A percentile compares a stretch with the other conserved stretches of the same genome.
Evolutionary conservation across 2,888 invertebrate genomes (phyloP).

Genomic region (Chrysolina oricalcia): DNA sequence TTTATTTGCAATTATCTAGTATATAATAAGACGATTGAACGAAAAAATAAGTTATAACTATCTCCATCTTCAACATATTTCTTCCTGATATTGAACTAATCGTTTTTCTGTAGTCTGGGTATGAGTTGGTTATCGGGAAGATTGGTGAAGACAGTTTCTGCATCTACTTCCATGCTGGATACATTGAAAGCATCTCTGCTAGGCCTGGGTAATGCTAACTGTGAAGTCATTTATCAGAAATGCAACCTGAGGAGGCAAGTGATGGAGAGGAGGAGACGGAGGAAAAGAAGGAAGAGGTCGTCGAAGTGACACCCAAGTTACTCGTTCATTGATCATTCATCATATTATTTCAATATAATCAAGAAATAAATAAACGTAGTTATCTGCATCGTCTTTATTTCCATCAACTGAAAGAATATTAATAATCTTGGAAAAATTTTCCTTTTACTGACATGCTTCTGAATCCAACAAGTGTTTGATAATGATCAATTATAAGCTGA

Average conservation of each 20-base stretch:
- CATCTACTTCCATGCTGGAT: slow-evolving; percentile 74
- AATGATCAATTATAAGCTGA: too few species aligned
- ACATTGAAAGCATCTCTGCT: slow-evolving; percentile 80
- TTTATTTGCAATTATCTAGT: too few species aligned
- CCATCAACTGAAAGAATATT: too few species aligned
- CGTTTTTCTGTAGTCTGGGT: slow-evolving; percentile 77
- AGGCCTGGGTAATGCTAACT: slow-evolving; percentile 81
- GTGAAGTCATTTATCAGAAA: slow-evolving; percentile 76
- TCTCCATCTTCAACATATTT: not conserved
- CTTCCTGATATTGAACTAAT: slow-evolving; percentile 24
- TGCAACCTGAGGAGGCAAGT: slow-evolving; percentile 72
- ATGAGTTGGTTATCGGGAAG: slow-evolving; percentile 83
- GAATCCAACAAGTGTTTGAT: too few species aligned
- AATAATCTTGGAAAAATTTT: too few species aligned
- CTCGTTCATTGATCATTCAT: too few species aligned
- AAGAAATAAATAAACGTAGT: too few species aligned
- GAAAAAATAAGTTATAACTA: not conserved
- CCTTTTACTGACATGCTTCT: too few species aligned
- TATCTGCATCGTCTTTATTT: too few species aligned
- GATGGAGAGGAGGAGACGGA: slow-evolving; percentile 65
- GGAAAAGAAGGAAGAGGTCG: slow-evolving; percentile 54
- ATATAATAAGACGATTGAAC: too few species aligned
- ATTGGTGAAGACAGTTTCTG: slow-evolving; percentile 67
- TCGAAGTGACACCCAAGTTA: not conserved
- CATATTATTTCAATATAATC: too few species aligned